Percentiles rank a stretch among this genome's conserved stretches.
Evolutionary conservation across 1,140 invertebrate species (phyloP).

Genomic region (Batillaria attramentaria): DNA sequence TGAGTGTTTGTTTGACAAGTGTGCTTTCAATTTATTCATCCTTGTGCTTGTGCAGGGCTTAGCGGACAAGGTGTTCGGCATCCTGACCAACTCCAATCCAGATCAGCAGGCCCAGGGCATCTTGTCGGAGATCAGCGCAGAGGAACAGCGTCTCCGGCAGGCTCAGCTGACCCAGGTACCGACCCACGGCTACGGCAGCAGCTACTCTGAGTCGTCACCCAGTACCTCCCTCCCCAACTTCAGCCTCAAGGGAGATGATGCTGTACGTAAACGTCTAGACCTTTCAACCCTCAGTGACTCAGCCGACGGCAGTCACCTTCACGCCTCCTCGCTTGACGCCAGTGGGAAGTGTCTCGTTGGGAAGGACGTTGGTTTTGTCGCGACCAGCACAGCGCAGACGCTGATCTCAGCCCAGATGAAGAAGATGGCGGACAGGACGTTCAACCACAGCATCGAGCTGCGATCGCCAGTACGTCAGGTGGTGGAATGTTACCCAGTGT

Average conservation of each 20-base stretch:
- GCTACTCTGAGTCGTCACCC: conserved; percentile 43
- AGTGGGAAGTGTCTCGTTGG: neutral
- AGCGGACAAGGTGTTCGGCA: conserved; percentile 55
- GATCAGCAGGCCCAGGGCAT: conserved; percentile 58
- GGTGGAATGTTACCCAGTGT: conserved; percentile 59
- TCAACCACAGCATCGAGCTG: conserved; percentile 61
- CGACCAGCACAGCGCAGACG: conserved; percentile 54
- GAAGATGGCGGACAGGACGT: conserved; percentile 59
- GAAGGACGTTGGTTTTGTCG: conserved; percentile 40
- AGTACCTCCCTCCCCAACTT: conserved; percentile 44
- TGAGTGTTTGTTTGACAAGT: neutral
- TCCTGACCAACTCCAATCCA: conserved; percentile 54
- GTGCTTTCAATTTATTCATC: neutral
- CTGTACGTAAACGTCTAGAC: conserved; percentile 58
- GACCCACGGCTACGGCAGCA: conserved; percentile 30
- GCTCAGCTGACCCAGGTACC: neutral
- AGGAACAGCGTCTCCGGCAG: conserved; percentile 51
- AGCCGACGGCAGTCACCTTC: conserved; percentile 30
- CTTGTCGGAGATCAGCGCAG: conserved; percentile 51
- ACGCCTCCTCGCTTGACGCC: neutral
- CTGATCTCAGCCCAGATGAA: conserved; percentile 60
- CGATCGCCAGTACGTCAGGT: conserved; percentile 51
- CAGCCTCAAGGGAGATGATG: conserved; percentile 39
- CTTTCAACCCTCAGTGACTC: conserved; percentile 58
- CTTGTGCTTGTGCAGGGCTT: conserved; percentile 37